Evolutionary conservation across 2,797 vertebrate species (phyloP).

Genomic region (Borostomias antarcticus): DNA sequence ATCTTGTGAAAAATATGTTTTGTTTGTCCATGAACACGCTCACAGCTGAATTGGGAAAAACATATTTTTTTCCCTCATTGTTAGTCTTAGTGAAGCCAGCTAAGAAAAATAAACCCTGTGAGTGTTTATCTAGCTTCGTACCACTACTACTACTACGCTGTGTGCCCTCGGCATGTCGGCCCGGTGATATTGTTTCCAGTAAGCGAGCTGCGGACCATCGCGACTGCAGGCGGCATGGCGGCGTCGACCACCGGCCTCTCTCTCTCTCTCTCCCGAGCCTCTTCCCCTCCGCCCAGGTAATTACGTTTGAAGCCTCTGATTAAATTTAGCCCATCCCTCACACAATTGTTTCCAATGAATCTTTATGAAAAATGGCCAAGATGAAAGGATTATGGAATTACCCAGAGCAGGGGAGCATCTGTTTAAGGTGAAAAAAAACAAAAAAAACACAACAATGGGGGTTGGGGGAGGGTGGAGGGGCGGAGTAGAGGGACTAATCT

Average conservation of each 20-base stretch:
- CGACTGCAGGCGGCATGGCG: slow-evolving; percentile 41
- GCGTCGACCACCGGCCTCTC: slow-evolving; percentile 36
- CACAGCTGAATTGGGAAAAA: no score
- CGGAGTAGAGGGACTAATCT: no score
- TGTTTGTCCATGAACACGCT: no score
- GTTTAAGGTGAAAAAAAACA: slow-evolving; percentile 67
- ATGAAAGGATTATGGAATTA: slow-evolving; percentile 94
- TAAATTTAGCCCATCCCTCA: slow-evolving; percentile 89
- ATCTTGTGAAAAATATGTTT: no score
- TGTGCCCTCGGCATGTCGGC: not conserved
- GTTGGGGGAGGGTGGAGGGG: not conserved
- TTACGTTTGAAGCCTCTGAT: slow-evolving; percentile 91
- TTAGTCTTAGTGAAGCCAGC: no score
- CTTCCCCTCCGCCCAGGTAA: slow-evolving; percentile 72
- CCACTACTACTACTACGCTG: not conserved
- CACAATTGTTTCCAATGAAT: slow-evolving; percentile 89
- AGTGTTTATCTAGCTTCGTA: not conserved
- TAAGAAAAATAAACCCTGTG: no score
- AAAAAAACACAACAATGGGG: no score
- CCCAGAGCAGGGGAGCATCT: slow-evolving; percentile 81
- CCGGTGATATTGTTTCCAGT: not conserved
- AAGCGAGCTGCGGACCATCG: not conserved
- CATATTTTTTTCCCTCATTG: no score
- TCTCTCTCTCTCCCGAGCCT: slow-evolving; percentile 46
- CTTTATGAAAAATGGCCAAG: slow-evolving; percentile 84